A percentile compares a stretch with the other conserved stretches of the same genome.
These are phyloP conservation scores for Fulmarus glacialis DNA, from an alignment of 2,113 vertebrate genomes.

Conservation along the genomic window DNA sequence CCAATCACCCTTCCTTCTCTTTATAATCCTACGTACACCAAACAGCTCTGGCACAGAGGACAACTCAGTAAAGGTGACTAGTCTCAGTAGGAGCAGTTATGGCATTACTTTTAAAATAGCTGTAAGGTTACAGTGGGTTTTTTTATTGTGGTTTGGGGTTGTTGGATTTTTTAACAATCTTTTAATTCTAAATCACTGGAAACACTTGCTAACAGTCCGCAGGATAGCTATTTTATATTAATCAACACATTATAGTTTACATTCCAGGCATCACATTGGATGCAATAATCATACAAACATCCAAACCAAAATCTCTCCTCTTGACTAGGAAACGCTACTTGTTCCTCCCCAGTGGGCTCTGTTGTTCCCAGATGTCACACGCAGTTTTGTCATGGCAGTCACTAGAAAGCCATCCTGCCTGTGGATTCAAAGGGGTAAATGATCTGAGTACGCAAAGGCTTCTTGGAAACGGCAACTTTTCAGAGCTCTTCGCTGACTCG, in stretches of 20 bases:
- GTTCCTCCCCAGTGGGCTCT: not conserved
- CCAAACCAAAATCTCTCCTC: slow-evolving; percentile 11
- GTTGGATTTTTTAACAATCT: not conserved
- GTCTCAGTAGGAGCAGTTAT: not conserved
- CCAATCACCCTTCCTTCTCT: not conserved
- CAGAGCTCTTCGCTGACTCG: not conserved
- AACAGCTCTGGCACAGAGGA: not conserved
- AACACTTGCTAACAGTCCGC: slow-evolving; percentile 14
- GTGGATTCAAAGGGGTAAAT: not conserved
- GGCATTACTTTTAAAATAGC: not conserved
- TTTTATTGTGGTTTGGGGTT: not conserved
- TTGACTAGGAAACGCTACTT: not conserved
- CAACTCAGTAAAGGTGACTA: not conserved
- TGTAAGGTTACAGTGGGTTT: not conserved
- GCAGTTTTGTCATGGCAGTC: not conserved
- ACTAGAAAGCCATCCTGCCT: not conserved
- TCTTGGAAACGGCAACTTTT: not conserved
- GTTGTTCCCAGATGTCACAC: not conserved
- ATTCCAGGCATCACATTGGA: slow-evolving; percentile 15
- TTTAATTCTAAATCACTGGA: slow-evolving; percentile 13
- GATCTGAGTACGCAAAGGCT: not conserved
- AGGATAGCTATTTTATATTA: slow-evolving; percentile 4
- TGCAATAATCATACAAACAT: slow-evolving; percentile 23
- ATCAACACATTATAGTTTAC: not conserved
- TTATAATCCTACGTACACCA: not conserved